Base-by-base conservation (phyloP, 2,888 invertebrate genomes). In the Parelbella ahira region DNA sequence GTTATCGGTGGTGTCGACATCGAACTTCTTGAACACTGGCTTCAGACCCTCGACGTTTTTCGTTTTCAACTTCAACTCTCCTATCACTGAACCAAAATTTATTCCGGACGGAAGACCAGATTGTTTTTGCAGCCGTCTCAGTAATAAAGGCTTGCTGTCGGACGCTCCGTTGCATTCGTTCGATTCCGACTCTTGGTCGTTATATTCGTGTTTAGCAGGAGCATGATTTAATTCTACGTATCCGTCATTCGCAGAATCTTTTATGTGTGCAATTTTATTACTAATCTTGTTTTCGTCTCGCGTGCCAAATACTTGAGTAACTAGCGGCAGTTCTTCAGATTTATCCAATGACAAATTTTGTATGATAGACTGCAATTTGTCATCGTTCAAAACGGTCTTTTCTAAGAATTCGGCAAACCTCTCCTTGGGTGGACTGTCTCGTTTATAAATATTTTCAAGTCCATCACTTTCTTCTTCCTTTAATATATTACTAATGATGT, bases 21-120 rank as follows among this genome's bases (percentile, higher is more conserved):
- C 82, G 45, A 86, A 84, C 53, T 86, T 86, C 62, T 71, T 81
- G 53, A 87, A 86, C 30, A 87, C 86, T 1, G 87, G 86, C 54
- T 84, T 86, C 10, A 83, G 56, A 28, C 72, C 73, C 4, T 77
- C 79, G 3, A 64, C 62, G 47, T 80, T 80, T 45, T 67, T 74
- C 1, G 87, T 86, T 65, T 81, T 86, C 45, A 64, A 73, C 53
- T 79, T 86, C 46, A 87, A 56, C 51, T 87, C 87, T 21, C 87
- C 87, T 38, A 87, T 86, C 9, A 87, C 76, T 13, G 84, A 86
- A 36, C 86, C 84, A 44, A 86, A 87, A 52, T 82, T 82, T 4
- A 86, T 57, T 13, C 78, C 78, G 3, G 59, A 51, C 8, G 81
- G 82, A 43, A 79, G 56, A 1, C 74, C 82, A 4, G 79, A 57